Percentiles rank a stretch among this genome's conserved stretches.
These are phyloP conservation scores for Chamaetylas fuelleborni DNA, from an alignment of 2,113 vertebrate species.

Conservation along the genomic window DNA sequence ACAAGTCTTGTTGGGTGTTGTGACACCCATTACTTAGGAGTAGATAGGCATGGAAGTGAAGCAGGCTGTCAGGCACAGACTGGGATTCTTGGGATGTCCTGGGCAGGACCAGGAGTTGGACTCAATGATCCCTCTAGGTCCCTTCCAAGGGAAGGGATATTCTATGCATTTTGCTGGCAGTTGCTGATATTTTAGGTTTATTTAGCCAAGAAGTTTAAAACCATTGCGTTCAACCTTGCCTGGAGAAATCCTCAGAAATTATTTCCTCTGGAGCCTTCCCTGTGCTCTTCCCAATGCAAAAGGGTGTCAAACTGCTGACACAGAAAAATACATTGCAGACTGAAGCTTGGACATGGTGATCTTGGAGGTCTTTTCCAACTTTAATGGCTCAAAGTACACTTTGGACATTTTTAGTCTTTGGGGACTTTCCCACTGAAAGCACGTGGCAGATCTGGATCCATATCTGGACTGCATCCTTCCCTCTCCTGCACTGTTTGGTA, in stretches of 20 bases:
- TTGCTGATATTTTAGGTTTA: not conserved
- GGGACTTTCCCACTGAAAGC: not conserved
- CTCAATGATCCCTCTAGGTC: fast-evolving
- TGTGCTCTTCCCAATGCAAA: not conserved
- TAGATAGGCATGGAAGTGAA: not conserved
- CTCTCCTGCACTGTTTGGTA: not conserved
- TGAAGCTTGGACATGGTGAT: not conserved
- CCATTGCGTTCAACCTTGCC: not conserved
- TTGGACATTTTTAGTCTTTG: not conserved
- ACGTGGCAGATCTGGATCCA: not conserved
- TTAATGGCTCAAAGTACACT: not conserved
- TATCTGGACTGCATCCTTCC: not conserved
- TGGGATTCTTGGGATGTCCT: not conserved
- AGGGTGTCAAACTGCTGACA: not conserved
- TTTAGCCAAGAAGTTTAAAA: not conserved
- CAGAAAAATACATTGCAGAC: not conserved
- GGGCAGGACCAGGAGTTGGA: not conserved
- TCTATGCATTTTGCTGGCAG: not conserved
- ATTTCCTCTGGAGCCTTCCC: not conserved
- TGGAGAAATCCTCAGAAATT: not conserved
- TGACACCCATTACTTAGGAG: not conserved
- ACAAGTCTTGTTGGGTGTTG: fast-evolving
- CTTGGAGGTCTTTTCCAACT: not conserved
- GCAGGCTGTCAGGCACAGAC: not conserved
- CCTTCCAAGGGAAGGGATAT: not conserved